Base-by-base conservation (phyloP, 2,113 vertebrate species). In the Chaenocephalus aceratus region DNA sequence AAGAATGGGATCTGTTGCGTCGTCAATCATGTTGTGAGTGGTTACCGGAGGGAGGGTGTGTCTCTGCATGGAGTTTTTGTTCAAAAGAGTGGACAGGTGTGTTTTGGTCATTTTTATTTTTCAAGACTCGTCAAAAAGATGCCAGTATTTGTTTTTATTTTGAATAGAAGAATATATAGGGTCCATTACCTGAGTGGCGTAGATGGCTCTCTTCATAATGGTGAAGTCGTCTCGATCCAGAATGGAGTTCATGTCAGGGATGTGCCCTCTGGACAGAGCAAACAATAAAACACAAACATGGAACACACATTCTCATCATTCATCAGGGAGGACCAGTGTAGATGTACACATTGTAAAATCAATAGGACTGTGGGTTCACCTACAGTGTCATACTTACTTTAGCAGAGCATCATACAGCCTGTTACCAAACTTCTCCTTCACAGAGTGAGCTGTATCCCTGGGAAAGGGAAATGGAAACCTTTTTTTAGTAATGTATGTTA, bases 361-460 rank as follows among this genome's bases (percentile, higher is more conserved):
- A 44, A 30, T 45, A 46, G 46, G 36, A 13, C 16, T 21, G 2
- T n/a, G 21, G 34, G 2, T 16, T 51, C 34, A 48, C 10, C 13
- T 8, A 45, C 21, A 46, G 21, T n/a, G 9, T 18, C 14, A 61
- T 60, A 91, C 96, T 90, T 87, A 99, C 98, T 92, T 97, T 80
- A 99, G 82, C 66, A 99, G 89, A 14, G 96, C 95, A n/a, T 98
- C 97, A 68, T 99, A 99, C 64, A 99, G 95, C 61, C 96, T 96
- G 88, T 96, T 98, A 34, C 97, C 98, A 94, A 99, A 99, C 90
- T 99, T 99, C 89, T 99, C 98, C 82, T 99, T 99, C 87, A 99
- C 95, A 7, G 93, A 88, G 26, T 99, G 96, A 23, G 96, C 97
- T 3, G 96, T 99, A 83, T 99, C 98, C 97, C 98, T 99, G 86